phyloP scores from a whole-genome alignment of 2,113 vertebrate species.

The Hippopotamus amphibius region DNA sequence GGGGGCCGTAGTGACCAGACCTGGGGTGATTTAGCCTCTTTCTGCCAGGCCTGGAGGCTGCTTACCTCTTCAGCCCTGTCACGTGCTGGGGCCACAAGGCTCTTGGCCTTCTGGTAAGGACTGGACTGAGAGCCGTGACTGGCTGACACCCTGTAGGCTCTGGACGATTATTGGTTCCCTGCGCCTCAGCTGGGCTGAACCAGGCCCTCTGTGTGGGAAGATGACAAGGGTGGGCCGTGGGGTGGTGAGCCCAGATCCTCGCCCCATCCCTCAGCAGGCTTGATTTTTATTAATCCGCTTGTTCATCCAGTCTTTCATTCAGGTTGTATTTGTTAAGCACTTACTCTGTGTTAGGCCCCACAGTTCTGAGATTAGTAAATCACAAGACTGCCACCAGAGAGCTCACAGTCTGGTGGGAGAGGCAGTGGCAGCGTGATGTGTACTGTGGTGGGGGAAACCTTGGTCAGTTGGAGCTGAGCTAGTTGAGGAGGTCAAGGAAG shows the following conservation, averaged over 20 bases:
- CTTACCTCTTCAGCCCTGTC: not conserved
- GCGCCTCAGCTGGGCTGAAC: not conserved
- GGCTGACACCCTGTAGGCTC: too few relatives aligned
- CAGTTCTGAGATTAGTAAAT: not conserved
- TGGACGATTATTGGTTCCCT: too few relatives aligned
- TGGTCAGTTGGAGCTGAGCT: not conserved
- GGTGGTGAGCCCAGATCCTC: too few relatives aligned
- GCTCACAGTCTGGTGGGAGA: not conserved
- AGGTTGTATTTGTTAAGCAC: not conserved
- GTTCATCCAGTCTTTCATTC: not conserved
- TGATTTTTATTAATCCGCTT: not conserved
- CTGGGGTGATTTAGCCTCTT: not conserved
- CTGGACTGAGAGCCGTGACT: not conserved
- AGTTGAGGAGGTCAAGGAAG: not conserved
- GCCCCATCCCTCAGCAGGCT: not conserved
- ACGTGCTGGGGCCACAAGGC: not conserved
- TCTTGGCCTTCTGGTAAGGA: not conserved
- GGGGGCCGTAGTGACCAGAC: not conserved
- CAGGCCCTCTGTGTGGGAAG: not conserved
- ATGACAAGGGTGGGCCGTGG: not conserved
- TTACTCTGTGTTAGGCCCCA: not conserved
- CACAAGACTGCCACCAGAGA: not conserved
- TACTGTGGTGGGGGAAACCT: not conserved
- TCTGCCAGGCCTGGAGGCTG: not conserved
- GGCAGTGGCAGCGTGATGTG: accelerated